Evolutionary conservation across 2,888 invertebrate species (phyloP).

Genomic region (Ellobium chinense): DNA sequence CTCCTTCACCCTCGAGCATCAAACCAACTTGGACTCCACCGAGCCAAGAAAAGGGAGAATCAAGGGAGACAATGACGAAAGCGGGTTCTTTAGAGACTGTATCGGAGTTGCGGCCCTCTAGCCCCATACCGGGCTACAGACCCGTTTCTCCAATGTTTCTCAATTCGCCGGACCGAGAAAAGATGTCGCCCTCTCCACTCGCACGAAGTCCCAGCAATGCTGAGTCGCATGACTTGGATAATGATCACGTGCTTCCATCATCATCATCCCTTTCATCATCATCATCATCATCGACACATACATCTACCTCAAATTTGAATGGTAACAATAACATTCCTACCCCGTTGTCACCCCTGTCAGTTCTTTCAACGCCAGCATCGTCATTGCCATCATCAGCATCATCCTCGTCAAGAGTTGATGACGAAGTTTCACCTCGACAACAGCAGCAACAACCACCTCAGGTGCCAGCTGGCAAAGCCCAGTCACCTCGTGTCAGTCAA

Average conservation of each 20-base stretch:
- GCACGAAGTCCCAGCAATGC: no score
- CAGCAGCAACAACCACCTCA: constrained; percentile 12
- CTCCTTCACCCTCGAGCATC: neutral
- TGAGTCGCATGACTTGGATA: neutral
- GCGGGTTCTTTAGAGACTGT: neutral
- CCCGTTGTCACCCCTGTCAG: neutral
- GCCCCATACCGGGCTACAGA: constrained; percentile 25
- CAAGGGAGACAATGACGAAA: constrained; percentile 1
- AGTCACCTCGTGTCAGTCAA: constrained; percentile 47
- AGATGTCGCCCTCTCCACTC: neutral
- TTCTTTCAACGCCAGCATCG: neutral
- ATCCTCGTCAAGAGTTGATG: neutral
- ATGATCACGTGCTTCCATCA: neutral
- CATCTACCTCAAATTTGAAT: neutral
- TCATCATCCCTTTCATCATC: neutral
- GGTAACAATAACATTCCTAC: neutral
- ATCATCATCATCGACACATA: neutral
- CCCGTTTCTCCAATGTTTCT: constrained; percentile 17
- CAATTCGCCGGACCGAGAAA: neutral
- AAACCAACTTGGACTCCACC: neutral
- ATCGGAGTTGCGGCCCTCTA: constrained; percentile 1
- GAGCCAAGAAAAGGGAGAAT: neutral
- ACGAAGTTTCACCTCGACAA: neutral
- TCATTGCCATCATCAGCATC: neutral
- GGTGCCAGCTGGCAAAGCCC: neutral